phyloP scores from a whole-genome alignment of 2,113 vertebrate species.

The Corythaeola cristata region DNA sequence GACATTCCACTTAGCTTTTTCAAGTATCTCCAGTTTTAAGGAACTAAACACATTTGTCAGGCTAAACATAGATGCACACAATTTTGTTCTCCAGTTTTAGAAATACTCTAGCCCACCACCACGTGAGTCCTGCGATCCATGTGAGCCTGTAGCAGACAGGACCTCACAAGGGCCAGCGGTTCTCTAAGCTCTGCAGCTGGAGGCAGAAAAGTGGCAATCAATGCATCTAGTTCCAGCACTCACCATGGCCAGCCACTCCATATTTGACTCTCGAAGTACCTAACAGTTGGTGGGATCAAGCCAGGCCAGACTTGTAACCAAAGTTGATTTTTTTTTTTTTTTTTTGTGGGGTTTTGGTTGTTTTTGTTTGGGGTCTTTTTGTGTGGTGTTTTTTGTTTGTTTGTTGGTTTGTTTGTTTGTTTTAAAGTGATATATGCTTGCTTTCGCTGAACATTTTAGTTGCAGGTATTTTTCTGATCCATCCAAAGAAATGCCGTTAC shows the following conservation, averaged over 20 bases:
- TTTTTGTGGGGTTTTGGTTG: not conserved
- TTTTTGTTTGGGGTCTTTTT: too few relatives aligned
- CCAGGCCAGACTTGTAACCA: not conserved
- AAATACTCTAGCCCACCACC: not conserved
- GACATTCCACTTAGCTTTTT: not conserved
- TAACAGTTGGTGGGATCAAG: not conserved
- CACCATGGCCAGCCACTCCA: too few relatives aligned
- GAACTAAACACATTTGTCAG: not conserved
- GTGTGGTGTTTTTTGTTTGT: too few relatives aligned
- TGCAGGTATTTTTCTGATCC: not conserved
- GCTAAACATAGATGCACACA: not conserved
- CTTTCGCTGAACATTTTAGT: not conserved
- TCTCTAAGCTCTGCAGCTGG: not conserved
- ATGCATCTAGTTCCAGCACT: not conserved
- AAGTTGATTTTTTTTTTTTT: not conserved
- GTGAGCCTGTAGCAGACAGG: not conserved
- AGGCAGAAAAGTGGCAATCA: not conserved
- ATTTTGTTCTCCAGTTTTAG: not conserved
- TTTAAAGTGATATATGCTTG: not conserved
- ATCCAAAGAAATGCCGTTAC: not conserved
- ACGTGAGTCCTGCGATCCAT: not conserved
- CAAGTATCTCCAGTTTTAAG: not conserved
- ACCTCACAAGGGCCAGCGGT: not conserved
- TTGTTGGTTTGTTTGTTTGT: not conserved
- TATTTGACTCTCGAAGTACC: not conserved